Percentiles rank a stretch among this genome's conserved stretches.
phyloP scores from a whole-genome alignment of 2,113 vertebrate genomes.

The Acrocephalus arundinaceus region DNA sequence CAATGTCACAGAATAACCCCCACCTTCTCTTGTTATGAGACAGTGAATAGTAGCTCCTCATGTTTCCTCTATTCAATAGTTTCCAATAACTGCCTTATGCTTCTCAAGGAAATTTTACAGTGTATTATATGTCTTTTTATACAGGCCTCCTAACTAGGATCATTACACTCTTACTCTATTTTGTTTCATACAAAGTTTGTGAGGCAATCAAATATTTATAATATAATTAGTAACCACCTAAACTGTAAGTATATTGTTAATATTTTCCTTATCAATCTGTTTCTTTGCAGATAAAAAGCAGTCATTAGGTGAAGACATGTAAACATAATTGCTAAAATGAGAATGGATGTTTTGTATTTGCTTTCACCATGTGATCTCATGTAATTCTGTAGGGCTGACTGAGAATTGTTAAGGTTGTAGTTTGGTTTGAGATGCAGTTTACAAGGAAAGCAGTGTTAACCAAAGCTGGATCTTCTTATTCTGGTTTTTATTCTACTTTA shows the following conservation, averaged over 20 bases:
- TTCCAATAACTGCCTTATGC: not conserved
- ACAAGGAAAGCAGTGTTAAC: conserved; percentile 34
- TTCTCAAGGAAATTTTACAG: conserved; percentile 24
- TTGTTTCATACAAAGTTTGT: not conserved
- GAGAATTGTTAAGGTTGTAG: not conserved
- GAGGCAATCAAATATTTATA: not conserved
- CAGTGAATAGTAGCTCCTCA: conserved; percentile 29
- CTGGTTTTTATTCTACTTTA: conserved; percentile 30
- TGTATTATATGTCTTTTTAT: not conserved
- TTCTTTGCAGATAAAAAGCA: not conserved
- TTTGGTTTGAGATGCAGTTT: not conserved
- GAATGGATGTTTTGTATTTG: not conserved
- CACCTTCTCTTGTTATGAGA: conserved; percentile 18
- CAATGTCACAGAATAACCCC: conserved; percentile 1
- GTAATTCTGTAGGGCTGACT: not conserved
- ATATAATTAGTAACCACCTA: not conserved
- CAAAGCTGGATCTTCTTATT: conserved; percentile 7
- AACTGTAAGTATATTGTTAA: not conserved
- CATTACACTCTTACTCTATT: not conserved
- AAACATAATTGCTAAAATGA: not conserved
- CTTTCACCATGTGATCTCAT: not conserved
- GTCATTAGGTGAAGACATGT: not conserved
- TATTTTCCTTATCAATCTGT: not conserved
- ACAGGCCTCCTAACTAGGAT: not conserved
- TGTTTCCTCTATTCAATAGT: conserved; percentile 6